A percentile compares a stretch with the other conserved stretches of the same genome.
Evolutionary conservation across 1,140 invertebrate species (phyloP).

Genomic region (Idris sp.): DNA sequence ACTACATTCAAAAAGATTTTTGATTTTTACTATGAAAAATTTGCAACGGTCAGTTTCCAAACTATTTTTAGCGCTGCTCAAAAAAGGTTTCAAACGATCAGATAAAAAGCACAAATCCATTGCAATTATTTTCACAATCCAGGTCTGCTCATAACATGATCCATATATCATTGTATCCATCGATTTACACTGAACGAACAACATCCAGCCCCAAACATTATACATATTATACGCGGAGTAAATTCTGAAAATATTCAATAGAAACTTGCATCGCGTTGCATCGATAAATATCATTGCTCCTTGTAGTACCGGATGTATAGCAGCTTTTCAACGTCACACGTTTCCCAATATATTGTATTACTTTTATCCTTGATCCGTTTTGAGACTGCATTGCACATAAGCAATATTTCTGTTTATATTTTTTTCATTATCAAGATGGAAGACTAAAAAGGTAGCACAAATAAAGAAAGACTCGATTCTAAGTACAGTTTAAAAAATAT

Average conservation of each 20-base stretch:
- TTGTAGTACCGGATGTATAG: slow-evolving; percentile 58
- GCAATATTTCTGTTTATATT: slow-evolving; percentile 36
- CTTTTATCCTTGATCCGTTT: slow-evolving; percentile 60
- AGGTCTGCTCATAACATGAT: slow-evolving; percentile 15
- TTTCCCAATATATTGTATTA: slow-evolving; percentile 60
- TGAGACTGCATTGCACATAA: slow-evolving; percentile 16
- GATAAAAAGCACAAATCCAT: slow-evolving; percentile 17
- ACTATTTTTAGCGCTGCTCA: too few relatives aligned
- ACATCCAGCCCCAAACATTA: slow-evolving; percentile 33
- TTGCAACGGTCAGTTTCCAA: too few relatives aligned
- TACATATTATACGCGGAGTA: slow-evolving; percentile 42
- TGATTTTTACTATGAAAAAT: too few relatives aligned
- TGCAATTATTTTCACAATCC: slow-evolving; percentile 15
- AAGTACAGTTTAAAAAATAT: too few relatives aligned
- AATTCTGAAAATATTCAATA: slow-evolving; percentile 41
- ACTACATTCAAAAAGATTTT: too few relatives aligned
- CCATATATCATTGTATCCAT: background rate
- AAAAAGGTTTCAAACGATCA: background rate
- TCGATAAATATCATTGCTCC: slow-evolving; percentile 55
- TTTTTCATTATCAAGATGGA: slow-evolving; percentile 10
- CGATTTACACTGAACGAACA: slow-evolving; percentile 9
- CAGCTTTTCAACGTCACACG: slow-evolving; percentile 61
- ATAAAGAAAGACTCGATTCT: too few relatives aligned
- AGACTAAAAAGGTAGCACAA: background rate
- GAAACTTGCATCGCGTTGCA: slow-evolving; percentile 42